A percentile compares a stretch with the other conserved stretches of the same genome.
phyloP scores from a whole-genome alignment of 1,140 invertebrate species.

The Pseudomyrmex concolor region DNA sequence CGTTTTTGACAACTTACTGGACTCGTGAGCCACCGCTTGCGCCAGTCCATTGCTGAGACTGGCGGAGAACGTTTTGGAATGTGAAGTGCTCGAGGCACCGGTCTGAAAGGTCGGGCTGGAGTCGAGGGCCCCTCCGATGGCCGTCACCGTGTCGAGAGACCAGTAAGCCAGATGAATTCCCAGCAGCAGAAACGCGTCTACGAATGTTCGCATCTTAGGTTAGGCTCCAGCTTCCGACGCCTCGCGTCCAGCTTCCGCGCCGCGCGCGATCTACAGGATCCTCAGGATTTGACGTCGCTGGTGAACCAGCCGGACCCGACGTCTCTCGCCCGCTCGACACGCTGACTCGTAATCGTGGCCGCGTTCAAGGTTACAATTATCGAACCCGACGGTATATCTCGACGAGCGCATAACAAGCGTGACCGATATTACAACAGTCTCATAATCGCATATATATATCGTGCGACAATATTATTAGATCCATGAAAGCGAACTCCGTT shows the following conservation, averaged over 20 bases:
- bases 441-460: conserved; percentile 45
- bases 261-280: not conserved
- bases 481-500: conserved; percentile 66
- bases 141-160: conserved; percentile 72
- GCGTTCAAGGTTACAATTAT: conserved; percentile 73
- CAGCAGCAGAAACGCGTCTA: conserved; percentile 78
- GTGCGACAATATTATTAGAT: conserved; percentile 43
- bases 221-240: conserved; percentile 77
- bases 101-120: conserved; percentile 76
- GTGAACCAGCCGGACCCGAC: too few species aligned
- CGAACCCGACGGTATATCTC: conserved; percentile 52
- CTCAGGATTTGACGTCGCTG: not conserved
- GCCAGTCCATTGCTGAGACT: conserved; percentile 82
- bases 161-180: conserved; percentile 80
- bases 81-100: conserved; percentile 70
- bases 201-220: conserved; percentile 83
- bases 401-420: conserved; percentile 68
- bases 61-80: conserved; percentile 79
- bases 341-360: conserved; percentile 56
- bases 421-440: conserved; percentile 60
- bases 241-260: conserved; percentile 64
- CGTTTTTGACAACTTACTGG: conserved; percentile 70
- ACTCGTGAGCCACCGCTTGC: conserved; percentile 82
- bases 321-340: conserved; percentile 50
- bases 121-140: conserved; percentile 82